Evolutionary conservation across 2,113 vertebrate genomes (phyloP).

Genomic region (Rhabdomys dilectus): DNA sequence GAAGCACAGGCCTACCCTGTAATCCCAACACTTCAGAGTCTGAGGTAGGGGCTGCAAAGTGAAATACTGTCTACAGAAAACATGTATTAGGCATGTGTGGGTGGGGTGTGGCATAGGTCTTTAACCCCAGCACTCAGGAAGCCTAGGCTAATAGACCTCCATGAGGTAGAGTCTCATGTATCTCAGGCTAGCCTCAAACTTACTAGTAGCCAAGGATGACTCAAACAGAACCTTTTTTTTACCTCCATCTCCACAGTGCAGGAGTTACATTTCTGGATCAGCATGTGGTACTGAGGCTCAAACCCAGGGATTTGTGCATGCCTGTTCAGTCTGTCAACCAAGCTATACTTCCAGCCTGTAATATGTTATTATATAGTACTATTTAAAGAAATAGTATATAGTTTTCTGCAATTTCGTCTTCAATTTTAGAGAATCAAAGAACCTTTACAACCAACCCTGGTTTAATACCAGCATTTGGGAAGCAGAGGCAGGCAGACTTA

Average conservation of each 20-base stretch:
- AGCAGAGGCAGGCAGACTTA: not conserved
- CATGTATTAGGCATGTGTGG: not conserved
- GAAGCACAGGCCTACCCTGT: not conserved
- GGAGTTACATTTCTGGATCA: not conserved
- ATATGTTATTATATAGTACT: not conserved
- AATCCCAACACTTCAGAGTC: not conserved
- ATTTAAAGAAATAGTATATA: not conserved
- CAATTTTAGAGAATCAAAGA: not conserved
- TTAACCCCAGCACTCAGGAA: not conserved
- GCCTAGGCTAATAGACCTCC: not conserved
- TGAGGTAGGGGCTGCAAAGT: not conserved
- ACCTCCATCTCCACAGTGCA: not conserved
- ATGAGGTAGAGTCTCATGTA: not conserved
- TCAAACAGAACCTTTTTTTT: not conserved
- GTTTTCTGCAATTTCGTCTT: constrained; percentile 10
- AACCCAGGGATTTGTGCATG: not conserved
- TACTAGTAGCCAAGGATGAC: not conserved
- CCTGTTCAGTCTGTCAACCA: not conserved
- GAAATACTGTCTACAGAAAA: not conserved
- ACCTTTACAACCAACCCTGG: not conserved
- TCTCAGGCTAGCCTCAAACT: not conserved
- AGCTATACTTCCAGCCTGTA: not conserved
- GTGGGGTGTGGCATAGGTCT: not conserved
- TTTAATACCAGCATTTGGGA: not conserved
- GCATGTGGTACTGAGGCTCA: not conserved